Base-by-base conservation (phyloP, 2,113 vertebrate genomes). In the Varanus salvator region DNA sequence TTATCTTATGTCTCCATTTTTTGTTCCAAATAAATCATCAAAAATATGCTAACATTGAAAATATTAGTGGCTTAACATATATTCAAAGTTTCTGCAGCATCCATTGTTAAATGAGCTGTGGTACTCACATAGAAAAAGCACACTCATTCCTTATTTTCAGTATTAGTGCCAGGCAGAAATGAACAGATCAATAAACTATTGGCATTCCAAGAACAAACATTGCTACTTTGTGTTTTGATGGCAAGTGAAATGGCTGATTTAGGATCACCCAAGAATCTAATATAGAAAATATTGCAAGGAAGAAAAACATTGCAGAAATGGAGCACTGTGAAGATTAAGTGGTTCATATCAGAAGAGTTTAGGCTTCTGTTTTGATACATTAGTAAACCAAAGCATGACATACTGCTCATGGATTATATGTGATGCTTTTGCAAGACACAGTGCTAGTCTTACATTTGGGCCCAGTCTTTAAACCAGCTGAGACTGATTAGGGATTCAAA, bases 171-270 rank as follows among this genome's bases (percentile, higher is more conserved):
- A 91, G 86, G 91, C 68, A 94, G 91, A 12, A 0, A 90, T 91
- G 92, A 38, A 90, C 80, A 84, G 85, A 89, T 84, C 84, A 91
- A 88, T 91, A 90, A 91, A 92, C 91, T 92, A 89, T 90, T 90
- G 88, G 57, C 91, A 93, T 88, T 69, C 78, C 72, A 84, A 89
- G 86, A 82, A 81, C 85, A 80, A 88, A 85, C 66, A 84, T 44
- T 52, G 84, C 81, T 89, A 81, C 64, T 92, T 38, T 85, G 57
- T 68, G 44, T 93, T 94, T 91, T 71, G 88, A 57, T 38, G 80
- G 84, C 93, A 94, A 91, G 91, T 83, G 66, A 92, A 92, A 84
- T 1, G 64, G 29, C 76, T 86, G 78, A 90, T 93, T 91, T 57
- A 90, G 93, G 86, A 85, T 90, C 82, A 66, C 27, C 27, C 44